Evolutionary conservation across 2,888 invertebrate species (phyloP).

Genomic region (Sycophila texana): DNA sequence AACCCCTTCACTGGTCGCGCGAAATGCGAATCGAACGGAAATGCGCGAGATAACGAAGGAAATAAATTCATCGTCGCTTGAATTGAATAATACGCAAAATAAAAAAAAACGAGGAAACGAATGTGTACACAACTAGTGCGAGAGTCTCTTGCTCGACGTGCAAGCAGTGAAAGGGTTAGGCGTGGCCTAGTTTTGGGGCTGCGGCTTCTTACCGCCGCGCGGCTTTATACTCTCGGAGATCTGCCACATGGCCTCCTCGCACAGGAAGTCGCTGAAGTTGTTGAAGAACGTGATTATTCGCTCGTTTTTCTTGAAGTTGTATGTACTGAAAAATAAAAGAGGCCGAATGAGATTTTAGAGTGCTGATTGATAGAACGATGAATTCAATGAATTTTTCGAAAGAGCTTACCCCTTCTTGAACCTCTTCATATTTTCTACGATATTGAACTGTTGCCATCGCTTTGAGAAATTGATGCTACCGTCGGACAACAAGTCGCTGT

Average conservation of each 20-base stretch:
- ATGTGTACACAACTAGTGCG: constrained; percentile 18
- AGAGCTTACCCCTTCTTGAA: constrained; percentile 94
- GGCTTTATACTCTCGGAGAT: constrained; percentile 98
- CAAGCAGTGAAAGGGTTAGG: constrained; percentile 66
- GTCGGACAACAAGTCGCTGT: constrained; percentile 91
- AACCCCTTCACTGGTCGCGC: constrained; percentile 64
- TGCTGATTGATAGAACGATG: not conserved
- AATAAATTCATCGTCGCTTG: not conserved
- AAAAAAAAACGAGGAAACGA: constrained; percentile 16
- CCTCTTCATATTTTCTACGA: constrained; percentile 97
- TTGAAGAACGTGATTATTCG: constrained; percentile 96
- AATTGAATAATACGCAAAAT: not conserved
- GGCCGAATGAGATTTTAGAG: not conserved
- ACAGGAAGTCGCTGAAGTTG: constrained; percentile 95
- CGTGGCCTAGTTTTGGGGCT: constrained; percentile 68
- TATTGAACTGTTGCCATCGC: constrained; percentile 98
- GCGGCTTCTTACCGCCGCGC: constrained; percentile 81
- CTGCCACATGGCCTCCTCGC: constrained; percentile 99
- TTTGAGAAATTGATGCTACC: constrained; percentile 96
- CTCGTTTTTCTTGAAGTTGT: constrained; percentile 95
- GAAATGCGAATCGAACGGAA: constrained; percentile 39
- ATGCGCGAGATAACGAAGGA: constrained; percentile 12
- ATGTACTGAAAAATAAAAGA: constrained; percentile 82
- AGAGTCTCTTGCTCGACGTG: constrained; percentile 61
- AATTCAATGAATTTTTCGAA: constrained; percentile 57